These are phyloP conservation scores for Delphinus delphis DNA, from an alignment of 2,113 vertebrate genomes.

Conservation along the genomic window DNA sequence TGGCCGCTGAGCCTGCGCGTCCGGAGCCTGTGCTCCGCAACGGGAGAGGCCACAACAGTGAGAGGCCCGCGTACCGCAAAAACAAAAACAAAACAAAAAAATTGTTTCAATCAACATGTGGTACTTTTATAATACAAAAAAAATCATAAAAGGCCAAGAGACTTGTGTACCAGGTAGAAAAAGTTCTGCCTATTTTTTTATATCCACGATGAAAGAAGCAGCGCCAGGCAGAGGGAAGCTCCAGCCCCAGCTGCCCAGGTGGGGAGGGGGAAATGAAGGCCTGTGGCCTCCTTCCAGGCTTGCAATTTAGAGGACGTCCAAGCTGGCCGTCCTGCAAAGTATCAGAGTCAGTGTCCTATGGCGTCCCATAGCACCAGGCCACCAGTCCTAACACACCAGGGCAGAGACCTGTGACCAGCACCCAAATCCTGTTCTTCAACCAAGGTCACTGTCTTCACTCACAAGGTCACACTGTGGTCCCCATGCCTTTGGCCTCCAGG, in stretches of 20 bases:
- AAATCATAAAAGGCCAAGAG: not conserved
- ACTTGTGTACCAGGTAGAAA: not conserved
- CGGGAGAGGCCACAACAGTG: too few relatives aligned
- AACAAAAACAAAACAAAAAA: not conserved
- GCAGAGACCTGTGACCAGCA: too few relatives aligned
- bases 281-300: not conserved
- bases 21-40: too few relatives aligned
- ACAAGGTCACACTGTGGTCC: slow-evolving; percentile 64
- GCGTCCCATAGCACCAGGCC: not conserved
- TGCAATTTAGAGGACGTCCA: not conserved
- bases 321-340: fast-evolving
- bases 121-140: not conserved
- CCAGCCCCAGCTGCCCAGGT: fast-evolving
- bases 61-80: too few relatives aligned
- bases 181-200: not conserved
- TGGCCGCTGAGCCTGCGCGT: too few relatives aligned
- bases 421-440: not conserved
- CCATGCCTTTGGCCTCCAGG: slow-evolving; percentile 26
- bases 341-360: not conserved
- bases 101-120: not conserved
- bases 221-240: too few relatives aligned
- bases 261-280: too few relatives aligned
- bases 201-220: not conserved
- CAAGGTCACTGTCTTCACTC: not conserved
- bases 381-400: not conserved